phyloP scores from a whole-genome alignment of 2,797 vertebrate genomes.

The Tragelaphus eurycerus region DNA sequence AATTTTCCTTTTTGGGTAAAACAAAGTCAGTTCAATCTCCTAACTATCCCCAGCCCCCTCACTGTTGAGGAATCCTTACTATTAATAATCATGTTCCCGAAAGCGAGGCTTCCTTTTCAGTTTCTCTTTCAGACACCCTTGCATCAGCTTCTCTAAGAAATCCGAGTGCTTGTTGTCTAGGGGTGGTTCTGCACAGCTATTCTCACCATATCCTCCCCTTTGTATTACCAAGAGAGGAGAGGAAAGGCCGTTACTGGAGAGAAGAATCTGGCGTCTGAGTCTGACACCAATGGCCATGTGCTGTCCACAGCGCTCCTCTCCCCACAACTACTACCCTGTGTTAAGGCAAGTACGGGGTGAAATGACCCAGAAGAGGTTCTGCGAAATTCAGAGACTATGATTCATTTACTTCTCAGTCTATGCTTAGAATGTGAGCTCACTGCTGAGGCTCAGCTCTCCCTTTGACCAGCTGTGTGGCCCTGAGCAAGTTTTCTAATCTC shows the following conservation, averaged over 20 bases:
- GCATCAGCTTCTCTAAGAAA: not conserved
- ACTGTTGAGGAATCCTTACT: not conserved
- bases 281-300: not conserved
- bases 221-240: not conserved
- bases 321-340: not conserved
- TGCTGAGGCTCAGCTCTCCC: not conserved
- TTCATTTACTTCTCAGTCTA: not conserved
- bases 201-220: not conserved
- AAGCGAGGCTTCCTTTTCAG: not conserved
- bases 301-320: not conserved
- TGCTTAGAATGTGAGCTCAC: not conserved
- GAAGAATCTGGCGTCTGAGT: not conserved
- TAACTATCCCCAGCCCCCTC: not conserved
- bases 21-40: not conserved
- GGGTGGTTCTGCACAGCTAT: not conserved
- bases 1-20: not conserved
- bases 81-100: not conserved
- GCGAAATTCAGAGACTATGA: not conserved
- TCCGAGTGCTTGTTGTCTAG: not conserved
- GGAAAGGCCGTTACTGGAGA: not conserved
- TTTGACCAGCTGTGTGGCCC: not conserved
- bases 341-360: not conserved
- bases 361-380: not conserved
- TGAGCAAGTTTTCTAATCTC: not conserved
- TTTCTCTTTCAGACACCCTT: not conserved